Percentiles rank a stretch among this genome's conserved stretches.
Conservation (phyloP, 2,797 vertebrate species). For the Gymnoscopelus braueri region DNA sequence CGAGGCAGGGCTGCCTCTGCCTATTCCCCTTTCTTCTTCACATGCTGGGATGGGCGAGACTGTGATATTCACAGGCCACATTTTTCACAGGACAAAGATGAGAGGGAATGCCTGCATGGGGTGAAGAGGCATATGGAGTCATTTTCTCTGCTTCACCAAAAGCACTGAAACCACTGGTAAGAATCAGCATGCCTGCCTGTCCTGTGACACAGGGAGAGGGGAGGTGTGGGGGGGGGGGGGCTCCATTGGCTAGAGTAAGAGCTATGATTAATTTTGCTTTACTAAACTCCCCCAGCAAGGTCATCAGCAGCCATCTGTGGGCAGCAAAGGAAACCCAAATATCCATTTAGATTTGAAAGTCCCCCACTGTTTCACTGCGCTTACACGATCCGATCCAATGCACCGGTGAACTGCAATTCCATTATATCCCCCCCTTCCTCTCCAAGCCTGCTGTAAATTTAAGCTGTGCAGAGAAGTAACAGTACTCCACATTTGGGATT, state of each 20-base stretch:
- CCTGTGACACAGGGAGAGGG: conserved; percentile 35
- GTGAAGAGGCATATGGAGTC: conserved; percentile 55
- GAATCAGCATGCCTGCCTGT: conserved; percentile 47
- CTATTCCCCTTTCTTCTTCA: not conserved
- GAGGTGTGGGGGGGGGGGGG: conserved; percentile 12
- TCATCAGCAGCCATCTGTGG: conserved; percentile 65
- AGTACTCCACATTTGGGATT: not conserved
- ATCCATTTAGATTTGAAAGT: conserved; percentile 52
- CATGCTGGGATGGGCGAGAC: conserved; percentile 11
- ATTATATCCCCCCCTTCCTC: conserved; percentile 11
- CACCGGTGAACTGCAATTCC: conserved; percentile 33
- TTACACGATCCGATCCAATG: conserved; percentile 44
- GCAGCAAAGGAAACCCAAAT: conserved; percentile 34
- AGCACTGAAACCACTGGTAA: conserved; percentile 38
- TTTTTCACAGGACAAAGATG: conserved; percentile 44
- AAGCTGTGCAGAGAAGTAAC: conserved; percentile 7
- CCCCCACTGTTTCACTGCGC: conserved; percentile 40
- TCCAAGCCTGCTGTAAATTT: not conserved
- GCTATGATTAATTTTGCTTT: conserved; percentile 62
- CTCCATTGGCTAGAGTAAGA: not conserved
- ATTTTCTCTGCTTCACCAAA: conserved; percentile 43
- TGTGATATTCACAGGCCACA: conserved; percentile 35
- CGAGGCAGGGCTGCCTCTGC: conserved; percentile 43
- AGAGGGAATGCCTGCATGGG: conserved; percentile 53
- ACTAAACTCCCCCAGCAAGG: conserved; percentile 58